Evolutionary conservation across 2,888 invertebrate species (phyloP).

Genomic region (Amphipyra tragopoginis): DNA sequence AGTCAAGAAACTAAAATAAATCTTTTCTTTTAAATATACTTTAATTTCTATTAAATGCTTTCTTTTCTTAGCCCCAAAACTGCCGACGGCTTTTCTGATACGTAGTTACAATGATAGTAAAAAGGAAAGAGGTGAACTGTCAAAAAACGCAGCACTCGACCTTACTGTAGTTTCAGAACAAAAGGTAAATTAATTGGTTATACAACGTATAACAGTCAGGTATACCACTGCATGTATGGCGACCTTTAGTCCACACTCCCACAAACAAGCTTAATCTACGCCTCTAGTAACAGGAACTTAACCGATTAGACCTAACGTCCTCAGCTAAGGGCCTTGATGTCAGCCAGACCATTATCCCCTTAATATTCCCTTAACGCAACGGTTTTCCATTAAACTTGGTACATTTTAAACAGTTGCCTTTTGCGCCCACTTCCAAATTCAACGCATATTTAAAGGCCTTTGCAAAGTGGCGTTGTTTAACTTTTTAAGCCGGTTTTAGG

Average conservation of each 20-base stretch:
- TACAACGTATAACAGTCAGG: too few relatives aligned
- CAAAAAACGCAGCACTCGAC: too few relatives aligned
- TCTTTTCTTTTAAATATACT: too few relatives aligned
- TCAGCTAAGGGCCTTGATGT: constrained; percentile 55
- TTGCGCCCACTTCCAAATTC: constrained; percentile 81
- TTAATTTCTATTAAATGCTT: too few relatives aligned
- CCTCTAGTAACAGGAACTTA: constrained; percentile 43
- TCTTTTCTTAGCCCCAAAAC: too few relatives aligned
- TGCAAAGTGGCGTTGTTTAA: constrained; percentile 82
- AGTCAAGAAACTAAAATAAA: too few relatives aligned
- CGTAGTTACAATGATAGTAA: too few relatives aligned
- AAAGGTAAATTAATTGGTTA: not conserved
- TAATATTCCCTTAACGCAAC: constrained; percentile 81
- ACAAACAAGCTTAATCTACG: constrained; percentile 41
- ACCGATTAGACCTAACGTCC: constrained; percentile 49
- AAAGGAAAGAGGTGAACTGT: too few relatives aligned
- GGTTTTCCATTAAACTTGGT: constrained; percentile 85
- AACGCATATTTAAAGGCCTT: constrained; percentile 82
- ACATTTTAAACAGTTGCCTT: constrained; percentile 85
- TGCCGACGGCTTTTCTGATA: too few relatives aligned
- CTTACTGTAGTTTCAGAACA: too few relatives aligned
- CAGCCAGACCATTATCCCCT: constrained; percentile 71
- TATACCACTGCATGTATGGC: constrained; percentile 19
- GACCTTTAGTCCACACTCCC: constrained; percentile 24
- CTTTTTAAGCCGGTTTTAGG: constrained; percentile 76